Percentiles rank a stretch among this genome's conserved stretches.
Conservation (phyloP, 1,140 invertebrate species). For the Brachionus rotundiformis region DNA sequence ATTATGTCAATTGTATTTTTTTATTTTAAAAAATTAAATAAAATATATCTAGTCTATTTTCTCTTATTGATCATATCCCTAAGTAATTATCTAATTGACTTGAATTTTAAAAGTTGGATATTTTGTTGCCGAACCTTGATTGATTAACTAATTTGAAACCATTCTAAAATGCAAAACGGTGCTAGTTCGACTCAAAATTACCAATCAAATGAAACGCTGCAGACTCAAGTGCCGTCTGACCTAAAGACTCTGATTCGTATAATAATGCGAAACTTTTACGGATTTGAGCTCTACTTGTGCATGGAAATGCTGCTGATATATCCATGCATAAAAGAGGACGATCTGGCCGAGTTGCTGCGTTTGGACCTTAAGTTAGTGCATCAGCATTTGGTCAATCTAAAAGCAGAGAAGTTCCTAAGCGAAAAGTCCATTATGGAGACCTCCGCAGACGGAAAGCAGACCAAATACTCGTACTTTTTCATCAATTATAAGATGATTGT, state of each 20-base stretch:
- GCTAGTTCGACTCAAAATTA: slow-evolving; percentile 29
- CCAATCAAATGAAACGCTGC: neutral
- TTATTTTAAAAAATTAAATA: neutral
- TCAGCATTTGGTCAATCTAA: slow-evolving; percentile 34
- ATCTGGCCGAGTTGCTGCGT: slow-evolving; percentile 43
- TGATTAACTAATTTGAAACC: neutral
- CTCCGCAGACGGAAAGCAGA: slow-evolving; percentile 8
- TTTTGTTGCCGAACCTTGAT: slow-evolving; percentile 1
- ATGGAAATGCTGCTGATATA: slow-evolving; percentile 46
- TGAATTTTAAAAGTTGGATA: neutral
- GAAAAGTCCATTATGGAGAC: slow-evolving; percentile 46
- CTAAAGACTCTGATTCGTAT: slow-evolving; percentile 27
- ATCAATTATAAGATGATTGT: slow-evolving; percentile 49
- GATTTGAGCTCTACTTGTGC: slow-evolving; percentile 33
- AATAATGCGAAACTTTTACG: slow-evolving; percentile 41
- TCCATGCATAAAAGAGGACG: slow-evolving; percentile 47
- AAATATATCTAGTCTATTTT: neutral
- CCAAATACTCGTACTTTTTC: slow-evolving; percentile 30
- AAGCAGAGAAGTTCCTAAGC: slow-evolving; percentile 25
- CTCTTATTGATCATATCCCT: neutral
- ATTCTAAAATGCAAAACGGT: slow-evolving; percentile 34
- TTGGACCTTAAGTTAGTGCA: slow-evolving; percentile 23
- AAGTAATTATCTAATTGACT: slow-evolving; percentile 20
- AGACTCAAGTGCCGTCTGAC: slow-evolving; percentile 8
- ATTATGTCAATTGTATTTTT: neutral